Evolutionary conservation across 2,888 invertebrate genomes (phyloP).

Genomic region (Buathra laborator): DNA sequence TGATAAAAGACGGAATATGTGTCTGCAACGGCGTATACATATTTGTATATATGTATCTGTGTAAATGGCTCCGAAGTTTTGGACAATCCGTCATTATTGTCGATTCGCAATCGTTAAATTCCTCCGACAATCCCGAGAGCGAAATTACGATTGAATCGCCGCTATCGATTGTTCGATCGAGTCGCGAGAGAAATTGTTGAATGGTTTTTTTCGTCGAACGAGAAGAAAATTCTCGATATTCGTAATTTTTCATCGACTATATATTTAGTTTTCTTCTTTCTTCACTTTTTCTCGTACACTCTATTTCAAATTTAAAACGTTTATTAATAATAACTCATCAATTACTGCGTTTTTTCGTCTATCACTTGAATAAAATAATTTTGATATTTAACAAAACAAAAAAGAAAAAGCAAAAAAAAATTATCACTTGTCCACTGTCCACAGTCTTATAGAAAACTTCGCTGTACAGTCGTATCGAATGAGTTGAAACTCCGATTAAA

Average conservation of each 20-base stretch:
- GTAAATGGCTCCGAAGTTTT: constrained; percentile 28
- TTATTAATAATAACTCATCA: constrained; percentile 69
- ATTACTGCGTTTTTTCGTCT: no score
- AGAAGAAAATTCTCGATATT: constrained; percentile 44
- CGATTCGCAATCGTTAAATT: constrained; percentile 28
- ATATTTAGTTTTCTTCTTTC: constrained; percentile 67
- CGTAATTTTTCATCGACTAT: constrained; percentile 62
- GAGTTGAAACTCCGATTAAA: no score
- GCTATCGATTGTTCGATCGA: constrained; percentile 30
- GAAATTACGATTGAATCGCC: no score
- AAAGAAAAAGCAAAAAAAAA: no score
- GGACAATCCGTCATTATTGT: constrained; percentile 18
- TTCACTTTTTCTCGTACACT: constrained; percentile 70
- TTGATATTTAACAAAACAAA: no score
- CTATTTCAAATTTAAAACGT: constrained; percentile 59
- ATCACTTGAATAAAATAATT: no score
- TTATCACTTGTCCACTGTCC: no score
- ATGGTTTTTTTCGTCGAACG: constrained; percentile 70
- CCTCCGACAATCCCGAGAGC: not conserved
- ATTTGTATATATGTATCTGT: constrained; percentile 58
- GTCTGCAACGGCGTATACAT: constrained; percentile 32
- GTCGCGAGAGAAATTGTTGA: constrained; percentile 73
- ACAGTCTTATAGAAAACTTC: no score
- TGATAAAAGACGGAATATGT: constrained; percentile 20
- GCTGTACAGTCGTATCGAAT: no score